Evolutionary conservation across 2,113 vertebrate genomes (phyloP).

Genomic region (Pachycephala philippinensis): DNA sequence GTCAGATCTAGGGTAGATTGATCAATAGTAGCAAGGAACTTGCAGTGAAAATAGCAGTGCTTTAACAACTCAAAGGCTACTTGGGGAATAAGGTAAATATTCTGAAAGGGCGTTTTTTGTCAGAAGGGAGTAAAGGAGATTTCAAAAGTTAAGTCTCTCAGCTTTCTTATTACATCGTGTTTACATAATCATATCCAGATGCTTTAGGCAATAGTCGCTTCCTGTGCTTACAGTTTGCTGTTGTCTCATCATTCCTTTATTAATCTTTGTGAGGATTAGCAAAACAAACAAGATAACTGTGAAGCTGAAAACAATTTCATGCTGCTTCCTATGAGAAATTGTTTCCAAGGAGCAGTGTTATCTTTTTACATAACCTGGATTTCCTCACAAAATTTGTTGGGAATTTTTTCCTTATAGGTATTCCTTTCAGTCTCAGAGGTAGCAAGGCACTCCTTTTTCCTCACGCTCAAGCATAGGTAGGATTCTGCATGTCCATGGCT

Average conservation of each 20-base stretch:
- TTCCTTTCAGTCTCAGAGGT: not conserved
- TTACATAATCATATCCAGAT: conserved; percentile 64
- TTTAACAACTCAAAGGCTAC: not conserved
- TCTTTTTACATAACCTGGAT: not conserved
- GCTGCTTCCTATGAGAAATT: conserved; percentile 29
- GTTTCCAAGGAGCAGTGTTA: not conserved
- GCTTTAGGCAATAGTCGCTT: conserved; percentile 48
- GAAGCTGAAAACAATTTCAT: conserved; percentile 31
- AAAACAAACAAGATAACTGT: conserved; percentile 61
- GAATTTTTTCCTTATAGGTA: not conserved
- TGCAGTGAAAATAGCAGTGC: not conserved
- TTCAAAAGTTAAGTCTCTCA: conserved; percentile 33
- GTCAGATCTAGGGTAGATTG: not conserved
- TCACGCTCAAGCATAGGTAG: not conserved
- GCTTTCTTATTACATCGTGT: conserved; percentile 36
- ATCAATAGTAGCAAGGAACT: not conserved
- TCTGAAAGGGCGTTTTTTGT: not conserved
- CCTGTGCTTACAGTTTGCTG: conserved; percentile 52
- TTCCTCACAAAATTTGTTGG: not conserved
- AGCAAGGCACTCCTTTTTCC: not conserved
- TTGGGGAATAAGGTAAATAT: not conserved
- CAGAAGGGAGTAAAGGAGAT: conserved; percentile 10
- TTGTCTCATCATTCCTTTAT: conserved; percentile 59
- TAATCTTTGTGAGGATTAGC: conserved; percentile 49
- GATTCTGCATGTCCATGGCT: not conserved